Evolutionary conservation across 2,113 vertebrate genomes (phyloP).

Genomic region (Antennarius striatus): DNA sequence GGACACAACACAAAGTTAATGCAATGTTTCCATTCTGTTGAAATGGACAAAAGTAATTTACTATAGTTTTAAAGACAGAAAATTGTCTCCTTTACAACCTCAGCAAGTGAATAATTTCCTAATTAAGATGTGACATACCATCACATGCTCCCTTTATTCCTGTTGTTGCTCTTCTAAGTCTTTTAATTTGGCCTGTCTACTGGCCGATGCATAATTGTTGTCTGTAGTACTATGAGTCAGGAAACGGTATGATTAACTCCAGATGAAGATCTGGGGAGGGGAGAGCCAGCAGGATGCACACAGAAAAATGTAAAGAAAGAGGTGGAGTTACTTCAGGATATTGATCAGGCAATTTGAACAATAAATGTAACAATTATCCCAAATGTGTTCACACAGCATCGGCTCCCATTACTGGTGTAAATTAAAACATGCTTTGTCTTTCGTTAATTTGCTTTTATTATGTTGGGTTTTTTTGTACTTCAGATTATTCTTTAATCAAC

Average conservation of each 20-base stretch:
- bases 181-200: slow-evolving; percentile 87
- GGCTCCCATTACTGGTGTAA: too few relatives aligned
- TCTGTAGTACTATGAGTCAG: slow-evolving; percentile 87
- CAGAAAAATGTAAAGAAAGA: background rate
- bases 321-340: background rate
- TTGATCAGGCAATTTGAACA: background rate
- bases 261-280: slow-evolving; percentile 81
- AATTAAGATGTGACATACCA: slow-evolving; percentile 81
- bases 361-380: background rate
- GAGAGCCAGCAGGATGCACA: slow-evolving; percentile 18
- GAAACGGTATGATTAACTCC: slow-evolving; percentile 91
- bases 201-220: slow-evolving; percentile 91
- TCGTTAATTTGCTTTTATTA: background rate
- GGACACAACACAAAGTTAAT: too few relatives aligned
- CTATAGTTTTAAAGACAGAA: too few relatives aligned
- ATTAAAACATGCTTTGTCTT: too few relatives aligned
- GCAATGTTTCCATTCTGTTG: background rate
- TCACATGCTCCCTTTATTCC: slow-evolving; percentile 17
- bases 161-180: slow-evolving; percentile 70
- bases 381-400: too few relatives aligned
- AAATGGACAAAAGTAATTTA: background rate
- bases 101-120: slow-evolving; percentile 58
- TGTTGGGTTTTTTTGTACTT: slow-evolving; percentile 1
- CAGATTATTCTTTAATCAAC: background rate
- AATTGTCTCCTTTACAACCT: slow-evolving; percentile 44